Evolutionary conservation across 2,113 vertebrate species (phyloP).

Genomic region (Tylochromis polylepis): DNA sequence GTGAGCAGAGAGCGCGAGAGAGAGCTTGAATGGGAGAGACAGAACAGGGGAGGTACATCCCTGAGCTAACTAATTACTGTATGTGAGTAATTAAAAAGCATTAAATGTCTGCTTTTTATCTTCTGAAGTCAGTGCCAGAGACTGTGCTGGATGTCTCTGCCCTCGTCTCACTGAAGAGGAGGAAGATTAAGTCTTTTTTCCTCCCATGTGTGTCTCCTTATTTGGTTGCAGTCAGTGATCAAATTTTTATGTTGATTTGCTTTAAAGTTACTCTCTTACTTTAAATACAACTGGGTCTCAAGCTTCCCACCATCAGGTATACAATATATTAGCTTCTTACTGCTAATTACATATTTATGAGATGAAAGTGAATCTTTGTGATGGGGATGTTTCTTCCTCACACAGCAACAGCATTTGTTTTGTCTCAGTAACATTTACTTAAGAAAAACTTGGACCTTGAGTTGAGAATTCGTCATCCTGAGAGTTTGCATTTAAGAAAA

Average conservation of each 20-base stretch:
- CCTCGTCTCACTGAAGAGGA: not conserved
- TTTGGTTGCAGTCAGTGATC: not conserved
- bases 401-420: not conserved
- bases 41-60: constrained; percentile 7
- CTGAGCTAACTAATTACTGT: constrained; percentile 50
- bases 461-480: not conserved
- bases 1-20: not conserved
- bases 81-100: constrained; percentile 55
- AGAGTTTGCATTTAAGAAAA: not conserved
- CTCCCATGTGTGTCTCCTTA: not conserved
- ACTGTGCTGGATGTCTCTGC: not conserved
- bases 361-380: not conserved
- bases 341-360: not conserved
- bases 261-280: not conserved
- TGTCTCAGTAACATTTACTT: not conserved
- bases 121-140: constrained; percentile 15
- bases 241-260: not conserved
- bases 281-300: not conserved
- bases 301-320: not conserved
- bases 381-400: not conserved
- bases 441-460: not conserved
- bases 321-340: not conserved
- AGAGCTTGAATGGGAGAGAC: constrained; percentile 17
- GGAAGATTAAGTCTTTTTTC: not conserved
- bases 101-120: constrained; percentile 30